Evolutionary conservation across 2,797 vertebrate genomes (phyloP).

Genomic region (Echiichthys vipera): DNA sequence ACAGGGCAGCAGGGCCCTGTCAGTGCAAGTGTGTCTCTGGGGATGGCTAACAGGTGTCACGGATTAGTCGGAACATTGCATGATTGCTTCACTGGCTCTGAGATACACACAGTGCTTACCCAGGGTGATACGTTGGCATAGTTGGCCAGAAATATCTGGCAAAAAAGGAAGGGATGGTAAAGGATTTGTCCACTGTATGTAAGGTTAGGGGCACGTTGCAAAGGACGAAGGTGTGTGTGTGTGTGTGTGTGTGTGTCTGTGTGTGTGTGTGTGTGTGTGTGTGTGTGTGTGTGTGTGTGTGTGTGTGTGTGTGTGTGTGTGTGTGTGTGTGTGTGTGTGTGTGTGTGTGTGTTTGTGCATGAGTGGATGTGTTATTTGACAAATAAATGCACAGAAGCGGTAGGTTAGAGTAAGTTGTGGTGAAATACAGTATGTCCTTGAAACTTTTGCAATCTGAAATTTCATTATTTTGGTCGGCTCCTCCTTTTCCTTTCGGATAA

Average conservation of each 20-base stretch:
- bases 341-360: neutral
- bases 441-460: slow-evolving; percentile 17
- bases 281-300: too few relatives aligned
- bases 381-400: slow-evolving; percentile 7
- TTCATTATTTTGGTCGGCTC: neutral
- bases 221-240: neutral
- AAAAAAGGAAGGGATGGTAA: slow-evolving; percentile 24
- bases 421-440: slow-evolving; percentile 17
- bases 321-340: neutral
- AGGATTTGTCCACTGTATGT: slow-evolving; percentile 43
- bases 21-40: slow-evolving; percentile 59
- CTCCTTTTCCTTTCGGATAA: neutral
- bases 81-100: slow-evolving; percentile 73
- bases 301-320: neutral
- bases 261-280: too few relatives aligned
- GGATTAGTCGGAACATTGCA: slow-evolving; percentile 69
- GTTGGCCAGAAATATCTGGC: slow-evolving; percentile 41
- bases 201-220: neutral
- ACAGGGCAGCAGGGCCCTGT: slow-evolving; percentile 58
- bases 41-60: slow-evolving; percentile 70
- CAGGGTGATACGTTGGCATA: slow-evolving; percentile 34
- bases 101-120: slow-evolving; percentile 48
- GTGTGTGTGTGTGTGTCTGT: slow-evolving; percentile 26
- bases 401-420: neutral
- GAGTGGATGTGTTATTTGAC: slow-evolving; percentile 14